Evolutionary conservation across 2,113 vertebrate species (phyloP).

Genomic region (Oryzias javanicus): DNA sequence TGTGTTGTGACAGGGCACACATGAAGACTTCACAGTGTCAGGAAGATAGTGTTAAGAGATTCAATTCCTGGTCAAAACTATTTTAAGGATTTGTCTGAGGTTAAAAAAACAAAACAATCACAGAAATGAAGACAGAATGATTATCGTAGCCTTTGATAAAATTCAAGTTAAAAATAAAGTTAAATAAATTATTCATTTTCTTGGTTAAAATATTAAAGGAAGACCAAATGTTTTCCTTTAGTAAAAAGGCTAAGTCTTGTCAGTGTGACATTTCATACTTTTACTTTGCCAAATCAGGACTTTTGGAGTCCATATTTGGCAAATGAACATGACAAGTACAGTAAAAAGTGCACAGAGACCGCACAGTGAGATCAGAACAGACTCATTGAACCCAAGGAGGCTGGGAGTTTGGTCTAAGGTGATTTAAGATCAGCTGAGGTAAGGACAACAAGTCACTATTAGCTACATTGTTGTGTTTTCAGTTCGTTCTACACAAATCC

Average conservation of each 20-base stretch:
- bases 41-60: slow-evolving; percentile 15
- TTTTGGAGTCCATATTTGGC: slow-evolving; percentile 42
- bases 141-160: slow-evolving; percentile 35
- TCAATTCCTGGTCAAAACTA: slow-evolving; percentile 16
- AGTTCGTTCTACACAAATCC: slow-evolving; percentile 15
- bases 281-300: neutral
- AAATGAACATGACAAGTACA: slow-evolving; percentile 20
- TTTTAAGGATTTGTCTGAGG: slow-evolving; percentile 8
- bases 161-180: slow-evolving; percentile 45
- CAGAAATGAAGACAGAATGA: slow-evolving; percentile 23
- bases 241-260: slow-evolving; percentile 10
- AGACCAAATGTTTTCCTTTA: slow-evolving; percentile 35
- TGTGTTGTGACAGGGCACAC: slow-evolving; percentile 1
- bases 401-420: slow-evolving; percentile 44
- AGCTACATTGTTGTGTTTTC: slow-evolving; percentile 46
- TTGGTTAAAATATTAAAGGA: slow-evolving; percentile 60
- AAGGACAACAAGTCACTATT: slow-evolving; percentile 39
- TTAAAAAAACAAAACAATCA: slow-evolving; percentile 32
- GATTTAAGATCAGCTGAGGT: slow-evolving; percentile 46
- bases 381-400: slow-evolving; percentile 39
- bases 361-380: slow-evolving; percentile 41
- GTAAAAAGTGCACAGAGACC: slow-evolving; percentile 18
- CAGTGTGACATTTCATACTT: slow-evolving; percentile 23
- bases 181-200: slow-evolving; percentile 75
- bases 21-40: slow-evolving; percentile 14